Percentiles rank a stretch among this genome's conserved stretches.
Conservation (phyloP, 2,113 vertebrate genomes). For the Otocyon megalotis region DNA sequence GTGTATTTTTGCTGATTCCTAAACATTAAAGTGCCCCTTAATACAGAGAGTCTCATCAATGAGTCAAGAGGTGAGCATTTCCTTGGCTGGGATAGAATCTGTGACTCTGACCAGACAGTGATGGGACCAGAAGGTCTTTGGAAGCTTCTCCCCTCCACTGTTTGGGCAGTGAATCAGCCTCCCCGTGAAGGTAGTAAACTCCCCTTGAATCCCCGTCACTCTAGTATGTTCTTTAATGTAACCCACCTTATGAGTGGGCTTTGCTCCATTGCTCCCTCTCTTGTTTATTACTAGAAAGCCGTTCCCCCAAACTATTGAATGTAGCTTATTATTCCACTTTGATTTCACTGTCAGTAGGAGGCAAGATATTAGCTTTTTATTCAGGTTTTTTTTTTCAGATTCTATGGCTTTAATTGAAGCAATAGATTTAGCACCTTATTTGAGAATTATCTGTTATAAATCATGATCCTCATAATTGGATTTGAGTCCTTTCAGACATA, state of each 20-base stretch:
- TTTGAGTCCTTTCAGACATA: background rate
- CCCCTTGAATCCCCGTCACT: background rate
- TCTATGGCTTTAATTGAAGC: constrained; percentile 19
- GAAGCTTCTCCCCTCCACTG: background rate
- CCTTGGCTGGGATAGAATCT: background rate
- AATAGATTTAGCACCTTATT: background rate
- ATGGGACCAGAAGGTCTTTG: background rate
- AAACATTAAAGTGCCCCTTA: background rate
- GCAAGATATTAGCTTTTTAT: background rate
- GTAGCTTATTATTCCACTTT: background rate
- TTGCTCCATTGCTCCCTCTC: background rate
- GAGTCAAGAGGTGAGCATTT: background rate
- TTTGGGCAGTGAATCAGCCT: background rate
- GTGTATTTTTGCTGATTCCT: background rate
- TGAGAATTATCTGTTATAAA: constrained; percentile 2
- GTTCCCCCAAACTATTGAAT: background rate
- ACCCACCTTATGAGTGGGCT: background rate
- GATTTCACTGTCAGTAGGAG: background rate
- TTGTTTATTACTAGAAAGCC: background rate
- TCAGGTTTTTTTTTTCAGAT: background rate
- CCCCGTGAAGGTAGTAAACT: background rate
- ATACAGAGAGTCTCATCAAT: background rate
- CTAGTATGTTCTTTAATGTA: background rate
- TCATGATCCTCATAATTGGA: background rate
- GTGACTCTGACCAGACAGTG: background rate